Base-by-base conservation (phyloP, 2,113 vertebrate genomes). In the Progne subis region DNA sequence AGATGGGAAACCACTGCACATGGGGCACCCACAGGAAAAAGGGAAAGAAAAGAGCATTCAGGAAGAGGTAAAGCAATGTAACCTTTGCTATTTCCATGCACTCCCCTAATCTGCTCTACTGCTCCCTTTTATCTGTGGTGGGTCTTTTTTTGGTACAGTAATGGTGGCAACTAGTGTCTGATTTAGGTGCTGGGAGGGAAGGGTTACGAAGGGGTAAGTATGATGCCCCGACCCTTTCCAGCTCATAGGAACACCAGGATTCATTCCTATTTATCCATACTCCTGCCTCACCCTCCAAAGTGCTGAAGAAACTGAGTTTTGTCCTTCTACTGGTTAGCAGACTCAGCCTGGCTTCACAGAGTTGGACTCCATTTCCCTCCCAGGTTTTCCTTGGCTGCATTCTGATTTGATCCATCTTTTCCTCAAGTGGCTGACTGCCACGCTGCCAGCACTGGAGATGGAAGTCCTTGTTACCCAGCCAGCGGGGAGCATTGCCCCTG, bases 381-480 rank as follows among this genome's bases (percentile, higher is more conserved):
- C 41, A 52, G 32, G 68, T 85, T 94, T 92, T 80, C 49, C 68
- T 95, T 93, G 92, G 82, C 85, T 88, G 28, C 53, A 31, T 50
- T 84, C 32, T 32, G 60, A 91, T 52, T 91, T 82, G 85, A 88
- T 95, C 64, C 85, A 78, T 68, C 44, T 83, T 93, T 81, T 64
- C 1, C 18, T 84, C 49, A 77, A 44, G 88, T 78, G 88, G 68
- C 88, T 88, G 88, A 31, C 71, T 88, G 94, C 76, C 93, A 86
- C 9, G 0, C 37, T 84, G 82, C 85, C 85, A 86, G 71, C 65
- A 8, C 79, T 60, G 64, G 82, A 91, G 84, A 90, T 0, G 25
- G 93, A 91, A 80, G 60, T 32, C 67, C 85, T 85, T 74, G 76
- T 80, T 88, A 80, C 70, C 41, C 72, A 89, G 70, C 46, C 94